phyloP scores from a whole-genome alignment of 2,797 vertebrate genomes.

The Salmo trutta region DNA sequence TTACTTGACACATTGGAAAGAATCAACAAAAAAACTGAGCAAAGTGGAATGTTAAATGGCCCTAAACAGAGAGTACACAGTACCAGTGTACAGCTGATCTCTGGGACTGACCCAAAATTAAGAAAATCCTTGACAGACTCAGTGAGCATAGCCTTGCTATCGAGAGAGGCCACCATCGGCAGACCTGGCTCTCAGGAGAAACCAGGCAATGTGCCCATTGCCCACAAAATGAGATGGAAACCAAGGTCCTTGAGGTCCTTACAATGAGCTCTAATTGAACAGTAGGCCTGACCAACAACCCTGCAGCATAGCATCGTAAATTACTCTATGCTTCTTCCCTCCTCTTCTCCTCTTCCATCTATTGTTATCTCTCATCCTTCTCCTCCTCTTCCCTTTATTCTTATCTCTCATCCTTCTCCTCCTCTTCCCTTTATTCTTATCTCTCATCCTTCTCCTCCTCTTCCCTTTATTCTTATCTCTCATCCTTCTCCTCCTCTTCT shows the following conservation, averaged over 20 bases:
- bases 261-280: constrained; percentile 78
- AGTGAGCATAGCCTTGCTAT: too few relatives aligned
- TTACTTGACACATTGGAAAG: too few relatives aligned
- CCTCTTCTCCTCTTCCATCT: neutral
- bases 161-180: too few relatives aligned
- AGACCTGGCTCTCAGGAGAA: too few relatives aligned
- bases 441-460: neutral
- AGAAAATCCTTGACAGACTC: too few relatives aligned
- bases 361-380: neutral
- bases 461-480: neutral
- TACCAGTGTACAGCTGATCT: too few relatives aligned
- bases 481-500: neutral
- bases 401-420: neutral
- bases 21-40: too few relatives aligned
- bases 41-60: too few relatives aligned
- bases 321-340: constrained; percentile 52
- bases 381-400: neutral
- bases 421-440: neutral
- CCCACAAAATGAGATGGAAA: too few relatives aligned
- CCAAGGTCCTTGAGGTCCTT: constrained; percentile 65
- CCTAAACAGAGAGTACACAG: too few relatives aligned
- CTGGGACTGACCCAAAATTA: too few relatives aligned
- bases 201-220: too few relatives aligned
- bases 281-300: constrained; percentile 78
- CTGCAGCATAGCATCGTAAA: constrained; percentile 68